Percentiles rank a stretch among this genome's conserved stretches.
Conservation (phyloP, 1,140 invertebrate genomes). For the Rhagoletis pomonella region DNA sequence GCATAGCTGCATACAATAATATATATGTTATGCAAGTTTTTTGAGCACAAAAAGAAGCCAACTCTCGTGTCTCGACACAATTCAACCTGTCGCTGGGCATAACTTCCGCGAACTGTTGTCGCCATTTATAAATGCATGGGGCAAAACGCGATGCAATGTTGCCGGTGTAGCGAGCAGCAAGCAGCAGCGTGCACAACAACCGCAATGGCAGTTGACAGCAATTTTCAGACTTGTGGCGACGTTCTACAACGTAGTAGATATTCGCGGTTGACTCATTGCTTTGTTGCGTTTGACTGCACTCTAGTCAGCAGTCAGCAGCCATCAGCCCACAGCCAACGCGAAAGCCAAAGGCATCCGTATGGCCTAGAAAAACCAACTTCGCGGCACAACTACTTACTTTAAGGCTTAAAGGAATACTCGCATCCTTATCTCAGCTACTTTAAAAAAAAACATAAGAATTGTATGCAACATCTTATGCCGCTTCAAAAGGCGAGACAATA, state of each 20-base stretch:
- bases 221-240: slow-evolving; percentile 44
- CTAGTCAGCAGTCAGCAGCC: background rate
- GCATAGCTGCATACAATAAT: background rate
- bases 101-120: slow-evolving; percentile 30
- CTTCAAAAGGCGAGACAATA: too few species aligned
- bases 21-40: background rate
- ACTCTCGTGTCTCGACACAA: slow-evolving; percentile 19
- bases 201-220: slow-evolving; percentile 17
- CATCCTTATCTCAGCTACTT: background rate
- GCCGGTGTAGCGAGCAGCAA: background rate
- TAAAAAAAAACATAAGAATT: background rate
- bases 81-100: slow-evolving; percentile 33
- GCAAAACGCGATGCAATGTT: background rate
- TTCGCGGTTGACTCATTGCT: slow-evolving; percentile 50
- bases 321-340: background rate
- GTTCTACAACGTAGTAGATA: background rate
- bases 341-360: background rate
- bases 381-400: too few species aligned
- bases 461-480: background rate
- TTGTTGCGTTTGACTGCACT: slow-evolving; percentile 45
- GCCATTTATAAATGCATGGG: slow-evolving; percentile 24
- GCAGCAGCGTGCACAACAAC: background rate
- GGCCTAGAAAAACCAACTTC: slow-evolving; percentile 20
- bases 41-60: background rate
- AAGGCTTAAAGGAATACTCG: background rate